Evolutionary conservation across 2,113 vertebrate genomes (phyloP), one percentile per base, ranked within the genome.

Genomic region (Piprites chloris): DNA sequence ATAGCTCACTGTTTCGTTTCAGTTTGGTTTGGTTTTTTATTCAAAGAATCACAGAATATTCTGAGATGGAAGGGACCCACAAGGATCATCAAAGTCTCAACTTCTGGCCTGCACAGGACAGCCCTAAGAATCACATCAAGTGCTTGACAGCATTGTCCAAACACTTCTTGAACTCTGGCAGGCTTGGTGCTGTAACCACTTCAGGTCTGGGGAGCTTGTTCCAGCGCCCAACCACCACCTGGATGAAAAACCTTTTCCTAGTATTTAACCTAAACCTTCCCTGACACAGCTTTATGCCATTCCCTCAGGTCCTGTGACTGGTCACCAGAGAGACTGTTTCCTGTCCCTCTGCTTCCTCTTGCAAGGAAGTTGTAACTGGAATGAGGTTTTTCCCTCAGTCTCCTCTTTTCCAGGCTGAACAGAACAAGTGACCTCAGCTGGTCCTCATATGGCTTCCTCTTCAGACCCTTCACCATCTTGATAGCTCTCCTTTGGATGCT

Each of bases 191-290:
- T 52, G 9, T 37, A 26, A 44, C 11, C 17, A 44, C 12, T 50
- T 27, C 27, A 28, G 49, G 26, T 37, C 44, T 39, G 23, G 22
- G 15, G 12, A 81, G 19, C 19, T 32, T 39, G 44, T 37, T 50
- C 33, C 6, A 58, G 33, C 3, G 19, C 0, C 18, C 20, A 35
- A 1, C 2, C 15, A 39, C 24, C 6, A 19, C 11, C 27, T 35
- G 3, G 3, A 5, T 20, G 33, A 81, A 59, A 7, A 74, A 37
- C 4, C 12, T 27, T n/a, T 44, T 14, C 23, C 30, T 30, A 46
- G 21, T 30, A 50, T 16, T 15, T 11, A 53, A 14, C 23, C 24
- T 63, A 41, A 63, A 71, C 5, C 15, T 24, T 11, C 39, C 46
- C 28, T 10, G 8, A 55, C 47, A 69, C 28, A 69, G 12, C n/a